Evolutionary conservation across 2,888 invertebrate genomes (phyloP).

Genomic region (Drosophila mayaguana): DNA sequence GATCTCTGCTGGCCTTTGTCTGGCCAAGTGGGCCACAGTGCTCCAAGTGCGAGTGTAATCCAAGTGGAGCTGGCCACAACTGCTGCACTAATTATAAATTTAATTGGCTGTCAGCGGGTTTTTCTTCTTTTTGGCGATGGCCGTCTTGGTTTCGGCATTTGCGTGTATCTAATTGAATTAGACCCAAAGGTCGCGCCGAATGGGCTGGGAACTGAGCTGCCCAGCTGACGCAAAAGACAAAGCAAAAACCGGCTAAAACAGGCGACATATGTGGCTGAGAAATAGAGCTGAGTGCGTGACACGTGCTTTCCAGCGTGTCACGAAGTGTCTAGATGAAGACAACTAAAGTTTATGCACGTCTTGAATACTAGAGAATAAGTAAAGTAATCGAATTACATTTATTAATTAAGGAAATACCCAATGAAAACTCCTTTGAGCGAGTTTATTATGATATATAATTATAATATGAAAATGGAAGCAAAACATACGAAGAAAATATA

Average conservation of each 20-base stretch:
- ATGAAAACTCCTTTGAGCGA: too few relatives aligned
- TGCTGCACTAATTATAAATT: constrained; percentile 57
- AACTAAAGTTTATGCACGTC: not conserved
- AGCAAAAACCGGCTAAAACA: not conserved
- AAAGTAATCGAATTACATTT: too few relatives aligned
- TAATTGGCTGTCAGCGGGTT: constrained; percentile 46
- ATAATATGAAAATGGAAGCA: too few relatives aligned
- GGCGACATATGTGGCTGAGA: constrained; percentile 13
- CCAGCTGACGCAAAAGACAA: constrained; percentile 2
- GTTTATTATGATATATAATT: too few relatives aligned
- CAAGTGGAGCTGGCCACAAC: constrained; percentile 10
- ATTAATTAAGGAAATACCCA: too few relatives aligned
- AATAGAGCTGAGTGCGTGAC: not conserved
- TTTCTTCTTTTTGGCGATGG: constrained; percentile 38
- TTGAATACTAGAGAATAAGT: not conserved
- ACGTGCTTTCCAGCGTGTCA: not conserved
- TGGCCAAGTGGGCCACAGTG: constrained; percentile 17
- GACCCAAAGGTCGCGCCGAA: constrained; percentile 61
- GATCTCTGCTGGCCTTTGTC: constrained; percentile 22
- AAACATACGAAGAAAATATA: too few relatives aligned
- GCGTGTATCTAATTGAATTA: constrained; percentile 73
- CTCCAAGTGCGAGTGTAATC: constrained; percentile 8
- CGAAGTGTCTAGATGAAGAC: not conserved
- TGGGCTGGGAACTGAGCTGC: constrained; percentile 54
- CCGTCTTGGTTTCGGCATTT: constrained; percentile 36